Base-by-base conservation (phyloP, 2,113 vertebrate species). In the Melanerpes formicivorus region DNA sequence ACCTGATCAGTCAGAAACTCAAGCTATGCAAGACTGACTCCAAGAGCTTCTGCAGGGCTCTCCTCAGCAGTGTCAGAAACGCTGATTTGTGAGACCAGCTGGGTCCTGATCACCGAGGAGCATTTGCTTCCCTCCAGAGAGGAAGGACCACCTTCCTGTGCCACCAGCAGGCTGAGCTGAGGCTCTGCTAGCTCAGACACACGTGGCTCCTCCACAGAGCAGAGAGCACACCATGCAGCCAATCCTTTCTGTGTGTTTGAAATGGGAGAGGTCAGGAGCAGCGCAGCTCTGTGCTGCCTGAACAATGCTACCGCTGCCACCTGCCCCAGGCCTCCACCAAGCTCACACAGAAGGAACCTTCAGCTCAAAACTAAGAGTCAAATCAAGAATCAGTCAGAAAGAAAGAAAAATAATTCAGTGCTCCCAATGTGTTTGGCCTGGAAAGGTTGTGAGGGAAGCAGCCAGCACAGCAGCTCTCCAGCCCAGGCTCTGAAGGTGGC, bases 331-430 rank as follows among this genome's bases (percentile, higher is more conserved):
- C n/a, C 72, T 93, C 85, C 64, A 40, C 27, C 70, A 83, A 71
- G 26, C 46, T 52, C 44, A 34, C 37, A 14, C 8, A 14, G 58
- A 46, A 30, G 50, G 26, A 18, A 69, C 3, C 48, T 67, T 56
- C 19, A 44, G 4, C 44, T 79, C 74, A 79, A 63, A 73, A 78
- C 77, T 10, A 46, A 23, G 63, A 77, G 74, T 17, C 48, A 62
- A 87, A 37, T 8, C 14, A n/a, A 65, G 21, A 84, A 63, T 66
- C 19, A 34, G 16, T 4, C 18, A 9, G 17, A 44, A 16, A 55
- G 9, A 2, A 19, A 3, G 18, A 18, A 15, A 37, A 6, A 8
- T 10, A 13, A 2, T 13, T 14, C 10, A 7, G 23, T 2, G n/a
- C 4, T 64, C 30, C 46, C 77, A 18, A 16, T 84, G 21, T 90